Evolutionary conservation across 2,113 vertebrate genomes (phyloP).

Genomic region (Chloroceryle aenea): DNA sequence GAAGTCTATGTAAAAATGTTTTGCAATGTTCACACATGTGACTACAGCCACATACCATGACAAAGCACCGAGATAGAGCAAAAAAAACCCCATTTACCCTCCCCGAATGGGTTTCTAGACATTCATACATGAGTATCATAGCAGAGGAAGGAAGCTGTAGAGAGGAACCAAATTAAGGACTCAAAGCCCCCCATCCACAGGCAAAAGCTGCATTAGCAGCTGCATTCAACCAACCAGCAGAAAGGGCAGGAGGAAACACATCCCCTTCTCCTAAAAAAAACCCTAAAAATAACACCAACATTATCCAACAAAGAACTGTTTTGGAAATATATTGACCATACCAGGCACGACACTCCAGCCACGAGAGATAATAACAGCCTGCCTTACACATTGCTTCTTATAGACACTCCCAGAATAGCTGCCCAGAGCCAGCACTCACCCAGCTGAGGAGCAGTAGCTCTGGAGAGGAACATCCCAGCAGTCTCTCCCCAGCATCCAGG

Average conservation of each 20-base stretch:
- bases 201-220: not conserved
- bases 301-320: not conserved
- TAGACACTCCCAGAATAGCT: not conserved
- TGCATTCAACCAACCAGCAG: not conserved
- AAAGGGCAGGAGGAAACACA: not conserved
- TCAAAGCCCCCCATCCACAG: not conserved
- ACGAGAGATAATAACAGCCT: not conserved
- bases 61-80: not conserved
- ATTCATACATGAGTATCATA: not conserved
- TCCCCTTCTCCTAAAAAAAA: not conserved
- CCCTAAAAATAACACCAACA: not conserved
- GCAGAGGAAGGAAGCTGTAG: not conserved
- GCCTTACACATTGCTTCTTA: not conserved
- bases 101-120: not conserved
- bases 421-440: not conserved
- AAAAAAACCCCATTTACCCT: not conserved
- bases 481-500: rapidly evolving
- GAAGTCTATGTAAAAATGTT: rapidly evolving
- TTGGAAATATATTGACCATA: not conserved
- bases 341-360: not conserved
- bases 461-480: not conserved
- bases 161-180: not conserved
- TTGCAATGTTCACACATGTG: rapidly evolving
- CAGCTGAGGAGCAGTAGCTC: not conserved
- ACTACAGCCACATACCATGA: not conserved